Conservation (phyloP, 2,113 vertebrate species). For the Otis tarda region DNA sequence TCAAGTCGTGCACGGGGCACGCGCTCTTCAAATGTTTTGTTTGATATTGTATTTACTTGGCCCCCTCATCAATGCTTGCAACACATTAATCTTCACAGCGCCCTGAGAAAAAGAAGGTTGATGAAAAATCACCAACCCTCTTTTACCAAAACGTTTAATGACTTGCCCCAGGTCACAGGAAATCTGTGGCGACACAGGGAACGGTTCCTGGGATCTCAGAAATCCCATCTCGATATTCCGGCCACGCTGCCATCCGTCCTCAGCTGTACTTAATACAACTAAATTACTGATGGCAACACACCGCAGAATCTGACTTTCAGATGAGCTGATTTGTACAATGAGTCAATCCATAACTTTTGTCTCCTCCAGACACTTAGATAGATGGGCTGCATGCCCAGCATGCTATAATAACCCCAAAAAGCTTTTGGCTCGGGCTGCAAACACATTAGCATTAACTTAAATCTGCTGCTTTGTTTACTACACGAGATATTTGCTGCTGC, state of each 20-base stretch:
- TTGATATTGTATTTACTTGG: background rate
- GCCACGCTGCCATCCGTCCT: background rate
- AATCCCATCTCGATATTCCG: background rate
- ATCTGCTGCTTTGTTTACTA: slow-evolving; percentile 73
- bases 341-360: slow-evolving; percentile 69
- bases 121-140: background rate
- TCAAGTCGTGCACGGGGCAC: accelerated
- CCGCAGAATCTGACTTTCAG: slow-evolving; percentile 55
- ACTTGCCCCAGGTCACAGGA: background rate
- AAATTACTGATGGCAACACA: slow-evolving; percentile 44
- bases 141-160: background rate
- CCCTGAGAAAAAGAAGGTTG: background rate
- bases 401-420: slow-evolving; percentile 71
- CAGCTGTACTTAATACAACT: slow-evolving; percentile 25
- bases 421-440: slow-evolving; percentile 65
- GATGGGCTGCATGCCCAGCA: slow-evolving; percentile 68
- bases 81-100: background rate
- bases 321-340: slow-evolving; percentile 50
- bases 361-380: slow-evolving; percentile 68
- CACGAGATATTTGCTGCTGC: slow-evolving; percentile 42
- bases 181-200: background rate
- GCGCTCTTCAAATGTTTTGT: accelerated
- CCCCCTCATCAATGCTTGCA: background rate
- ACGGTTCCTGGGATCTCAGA: background rate
- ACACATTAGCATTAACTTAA: slow-evolving; percentile 76